phyloP scores from a whole-genome alignment of 2,113 vertebrate genomes.

The Ramphastos sulfuratus region DNA sequence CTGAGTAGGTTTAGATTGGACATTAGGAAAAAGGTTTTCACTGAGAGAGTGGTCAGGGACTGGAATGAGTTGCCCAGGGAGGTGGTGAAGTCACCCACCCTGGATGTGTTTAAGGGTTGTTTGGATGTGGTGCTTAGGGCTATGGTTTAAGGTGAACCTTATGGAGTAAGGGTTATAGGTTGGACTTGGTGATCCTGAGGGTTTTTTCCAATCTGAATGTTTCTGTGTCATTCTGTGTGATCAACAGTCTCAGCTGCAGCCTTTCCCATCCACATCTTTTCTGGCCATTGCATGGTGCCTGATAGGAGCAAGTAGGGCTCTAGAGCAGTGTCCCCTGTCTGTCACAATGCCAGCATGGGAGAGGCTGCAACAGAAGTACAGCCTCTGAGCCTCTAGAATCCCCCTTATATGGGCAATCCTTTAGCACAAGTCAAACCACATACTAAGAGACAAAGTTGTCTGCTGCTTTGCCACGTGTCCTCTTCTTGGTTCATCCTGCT shows the following conservation, averaged over 20 bases:
- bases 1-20: too few species aligned
- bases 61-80: too few species aligned
- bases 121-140: too few species aligned
- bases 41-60: too few species aligned
- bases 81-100: too few species aligned
- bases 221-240: too few species aligned
- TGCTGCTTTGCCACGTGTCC: neutral
- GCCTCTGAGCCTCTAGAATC: neutral
- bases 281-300: neutral
- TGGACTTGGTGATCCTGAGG: too few species aligned
- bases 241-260: neutral
- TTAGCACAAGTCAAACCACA: neutral
- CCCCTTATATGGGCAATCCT: neutral
- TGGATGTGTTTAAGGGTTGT: too few species aligned
- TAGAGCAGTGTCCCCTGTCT: neutral
- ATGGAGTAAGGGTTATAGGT: too few species aligned
- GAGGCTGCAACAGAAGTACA: rapidly evolving
- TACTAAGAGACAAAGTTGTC: neutral
- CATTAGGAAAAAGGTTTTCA: too few species aligned
- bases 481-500: neutral
- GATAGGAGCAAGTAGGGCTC: neutral
- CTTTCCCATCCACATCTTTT: neutral
- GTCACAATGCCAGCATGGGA: neutral
- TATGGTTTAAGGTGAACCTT: too few species aligned
- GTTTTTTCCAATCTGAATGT: too few species aligned